Percentiles rank a stretch among this genome's conserved stretches.
phyloP scores from a whole-genome alignment of 2,797 vertebrate species.

The Acipenser oxyrinchus region DNA sequence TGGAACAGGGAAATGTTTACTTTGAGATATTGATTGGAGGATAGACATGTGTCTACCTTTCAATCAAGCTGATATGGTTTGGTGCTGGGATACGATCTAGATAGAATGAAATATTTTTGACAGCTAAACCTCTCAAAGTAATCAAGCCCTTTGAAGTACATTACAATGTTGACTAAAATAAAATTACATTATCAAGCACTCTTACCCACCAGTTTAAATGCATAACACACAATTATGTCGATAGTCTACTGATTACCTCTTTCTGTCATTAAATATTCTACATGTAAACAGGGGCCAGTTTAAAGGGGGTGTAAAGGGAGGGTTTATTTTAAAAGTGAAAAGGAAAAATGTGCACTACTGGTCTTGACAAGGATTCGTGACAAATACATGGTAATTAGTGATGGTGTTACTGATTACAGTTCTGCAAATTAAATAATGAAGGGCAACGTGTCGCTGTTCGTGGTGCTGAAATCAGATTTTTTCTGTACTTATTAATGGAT shows the following conservation, averaged over 20 bases:
- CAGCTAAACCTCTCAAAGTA: conserved; percentile 4
- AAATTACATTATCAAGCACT: background rate
- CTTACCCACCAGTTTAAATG: background rate
- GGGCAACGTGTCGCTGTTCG: conserved; percentile 34
- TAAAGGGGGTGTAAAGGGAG: too few relatives aligned
- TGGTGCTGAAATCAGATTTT: conserved; percentile 32
- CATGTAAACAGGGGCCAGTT: too few relatives aligned
- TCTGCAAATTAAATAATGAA: background rate
- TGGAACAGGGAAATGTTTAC: conserved; percentile 11
- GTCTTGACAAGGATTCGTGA: too few relatives aligned
- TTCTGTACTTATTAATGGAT: too few relatives aligned
- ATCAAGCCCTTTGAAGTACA: background rate
- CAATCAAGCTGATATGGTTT: conserved; percentile 10
- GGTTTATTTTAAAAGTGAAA: too few relatives aligned
- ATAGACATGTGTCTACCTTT: conserved; percentile 12
- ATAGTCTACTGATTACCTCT: too few relatives aligned
- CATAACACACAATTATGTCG: background rate
- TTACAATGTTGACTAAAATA: background rate
- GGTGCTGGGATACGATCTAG: background rate
- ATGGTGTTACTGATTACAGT: too few relatives aligned
- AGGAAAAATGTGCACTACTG: too few relatives aligned
- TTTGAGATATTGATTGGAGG: conserved; percentile 17
- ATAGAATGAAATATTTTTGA: conserved; percentile 16
- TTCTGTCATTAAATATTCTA: too few relatives aligned
- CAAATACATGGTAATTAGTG: too few relatives aligned